Evolutionary conservation across 2,113 vertebrate genomes (phyloP).

Genomic region (Carassius auratus): DNA sequence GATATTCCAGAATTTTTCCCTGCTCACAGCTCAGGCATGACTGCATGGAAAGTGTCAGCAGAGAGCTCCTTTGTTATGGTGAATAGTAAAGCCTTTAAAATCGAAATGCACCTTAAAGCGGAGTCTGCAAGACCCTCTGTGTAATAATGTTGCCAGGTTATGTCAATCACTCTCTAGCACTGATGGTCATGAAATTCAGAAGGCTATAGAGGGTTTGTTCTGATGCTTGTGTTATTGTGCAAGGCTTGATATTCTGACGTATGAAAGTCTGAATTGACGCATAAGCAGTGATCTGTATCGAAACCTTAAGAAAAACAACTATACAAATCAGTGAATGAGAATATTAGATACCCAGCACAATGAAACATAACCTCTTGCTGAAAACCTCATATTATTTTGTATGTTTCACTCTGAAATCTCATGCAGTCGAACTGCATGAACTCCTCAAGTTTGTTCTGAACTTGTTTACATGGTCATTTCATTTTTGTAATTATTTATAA

Average conservation of each 20-base stretch:
- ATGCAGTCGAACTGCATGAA: too few relatives aligned
- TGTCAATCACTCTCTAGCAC: conserved; percentile 20
- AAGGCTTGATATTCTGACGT: background rate
- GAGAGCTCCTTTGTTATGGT: conserved; percentile 50
- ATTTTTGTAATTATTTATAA: background rate
- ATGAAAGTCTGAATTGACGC: background rate
- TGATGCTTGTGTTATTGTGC: conserved; percentile 10
- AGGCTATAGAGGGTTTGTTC: background rate
- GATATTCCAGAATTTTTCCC: conserved; percentile 54
- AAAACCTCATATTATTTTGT: too few relatives aligned
- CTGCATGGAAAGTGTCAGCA: conserved; percentile 58
- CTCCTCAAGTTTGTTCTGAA: background rate
- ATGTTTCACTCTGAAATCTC: too few relatives aligned
- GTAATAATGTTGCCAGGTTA: conserved; percentile 22
- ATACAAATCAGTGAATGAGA: background rate
- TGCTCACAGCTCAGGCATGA: conserved; percentile 32
- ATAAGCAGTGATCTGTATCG: background rate
- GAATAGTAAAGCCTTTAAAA: conserved; percentile 46
- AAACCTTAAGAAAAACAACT: background rate
- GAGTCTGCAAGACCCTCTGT: conserved; percentile 21
- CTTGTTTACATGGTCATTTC: too few relatives aligned
- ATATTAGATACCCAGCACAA: too few relatives aligned
- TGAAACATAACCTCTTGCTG: too few relatives aligned
- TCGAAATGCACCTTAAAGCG: conserved; percentile 44
- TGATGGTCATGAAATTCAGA: background rate